Evolutionary conservation across 2,113 vertebrate genomes (phyloP).

Genomic region (Neolamprologus ventralis): DNA sequence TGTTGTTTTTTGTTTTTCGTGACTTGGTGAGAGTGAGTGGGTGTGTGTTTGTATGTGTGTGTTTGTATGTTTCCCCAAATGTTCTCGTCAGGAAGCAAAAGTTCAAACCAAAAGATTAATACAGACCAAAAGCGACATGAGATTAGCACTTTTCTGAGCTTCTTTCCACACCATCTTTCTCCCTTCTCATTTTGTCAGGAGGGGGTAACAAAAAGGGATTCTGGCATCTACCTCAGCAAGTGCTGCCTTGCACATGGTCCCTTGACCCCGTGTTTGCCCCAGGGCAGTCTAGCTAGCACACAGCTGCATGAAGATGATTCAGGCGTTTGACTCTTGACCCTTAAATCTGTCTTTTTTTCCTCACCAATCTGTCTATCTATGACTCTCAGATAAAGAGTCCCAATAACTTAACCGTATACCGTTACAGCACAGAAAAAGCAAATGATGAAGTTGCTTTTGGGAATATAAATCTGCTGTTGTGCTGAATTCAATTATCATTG

Average conservation of each 20-base stretch:
- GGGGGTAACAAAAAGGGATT: background rate
- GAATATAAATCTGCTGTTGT: background rate
- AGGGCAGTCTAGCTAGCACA: background rate
- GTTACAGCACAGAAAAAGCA: background rate
- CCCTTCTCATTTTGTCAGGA: background rate
- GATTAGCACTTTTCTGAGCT: background rate
- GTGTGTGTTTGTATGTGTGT: background rate
- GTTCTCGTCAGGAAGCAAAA: background rate
- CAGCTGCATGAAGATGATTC: slow-evolving; percentile 45
- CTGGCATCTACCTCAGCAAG: background rate
- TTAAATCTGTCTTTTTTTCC: background rate
- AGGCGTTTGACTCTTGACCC: slow-evolving; percentile 59
- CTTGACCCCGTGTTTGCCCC: background rate
- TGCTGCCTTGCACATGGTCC: background rate
- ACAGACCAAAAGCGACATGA: background rate
- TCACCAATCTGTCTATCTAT: slow-evolving; percentile 36
- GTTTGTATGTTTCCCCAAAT: background rate
- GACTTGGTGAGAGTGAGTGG: background rate
- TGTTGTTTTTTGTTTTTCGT: fast-evolving
- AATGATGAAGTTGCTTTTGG: background rate
- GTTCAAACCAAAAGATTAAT: background rate
- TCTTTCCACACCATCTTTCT: background rate
- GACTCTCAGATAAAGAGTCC: slow-evolving; percentile 35
- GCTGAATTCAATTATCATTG: background rate
- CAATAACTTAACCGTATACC: slow-evolving; percentile 31